Evolutionary conservation across 2,888 invertebrate genomes (phyloP), one percentile per base, ranked within the genome.

Genomic region (Tetrapedia diversipes): DNA sequence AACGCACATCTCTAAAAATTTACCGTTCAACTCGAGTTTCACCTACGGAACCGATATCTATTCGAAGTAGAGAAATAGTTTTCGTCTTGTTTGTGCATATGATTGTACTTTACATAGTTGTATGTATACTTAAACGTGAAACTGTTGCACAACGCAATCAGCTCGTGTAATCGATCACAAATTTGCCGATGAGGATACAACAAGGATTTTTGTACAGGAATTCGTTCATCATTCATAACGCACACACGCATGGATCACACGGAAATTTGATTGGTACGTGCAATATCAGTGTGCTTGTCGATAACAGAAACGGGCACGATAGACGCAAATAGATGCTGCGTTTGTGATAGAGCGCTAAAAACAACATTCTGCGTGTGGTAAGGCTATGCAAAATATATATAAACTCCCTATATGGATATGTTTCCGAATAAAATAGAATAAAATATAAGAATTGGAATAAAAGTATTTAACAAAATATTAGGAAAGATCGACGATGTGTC

Each of bases 61-160:
- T 72, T 73, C 66, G 70, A 79, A 86, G 84, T 89, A 88, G 84
- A 89, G 87, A 88, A 89, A 89, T 89, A 87, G 82, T 84, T 85
- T n/a, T 84, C 77, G 78, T 78, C 54, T 76, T 60, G 70, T 82
- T 84, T 83, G 76, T 81, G 83, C 80, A 82, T 77, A 76, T 74
- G 70, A 67, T 83, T 81, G 79, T 83, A 76, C 77, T 82, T 82
- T 82, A 81, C 81, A 82, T 74, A 79, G 72, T 7, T 63, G 34
- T 37, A 34, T 63, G 57, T 79, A 72, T 77, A 84, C 71, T 79
- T 77, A 80, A 70, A 76, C 39, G 41, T 73, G 47, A 39, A 61
- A 43, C 24, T 64, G 51, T 27, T n/a, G 41, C 8, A 11, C 49
- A 59, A 56, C 41, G 19, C 27, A 54, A 68, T 68, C 32, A 49